A percentile compares a stretch with the other conserved stretches of the same genome.
phyloP scores from a whole-genome alignment of 1,140 invertebrate species.

The Calliphora vicina region DNA sequence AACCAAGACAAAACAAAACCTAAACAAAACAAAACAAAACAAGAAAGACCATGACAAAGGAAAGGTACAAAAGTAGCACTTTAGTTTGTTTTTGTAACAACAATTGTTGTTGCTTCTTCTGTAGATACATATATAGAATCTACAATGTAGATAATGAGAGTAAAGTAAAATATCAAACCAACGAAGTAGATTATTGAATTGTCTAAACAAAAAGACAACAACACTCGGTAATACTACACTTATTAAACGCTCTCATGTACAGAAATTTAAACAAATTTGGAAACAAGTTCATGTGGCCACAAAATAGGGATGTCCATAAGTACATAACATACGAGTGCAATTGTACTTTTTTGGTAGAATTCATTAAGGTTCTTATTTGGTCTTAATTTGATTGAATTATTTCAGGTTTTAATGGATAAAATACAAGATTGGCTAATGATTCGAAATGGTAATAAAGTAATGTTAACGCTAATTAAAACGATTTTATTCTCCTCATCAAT shows the following conservation, averaged over 20 bases:
- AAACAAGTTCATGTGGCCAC: neutral
- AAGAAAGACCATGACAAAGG: neutral
- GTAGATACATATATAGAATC: no score
- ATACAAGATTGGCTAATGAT: no score
- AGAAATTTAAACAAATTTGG: neutral
- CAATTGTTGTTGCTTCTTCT: neutral
- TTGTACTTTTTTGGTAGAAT: neutral
- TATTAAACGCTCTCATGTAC: no score
- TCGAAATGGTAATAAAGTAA: no score
- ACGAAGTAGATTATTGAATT: no score
- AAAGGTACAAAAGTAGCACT: neutral
- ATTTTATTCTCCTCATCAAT: no score
- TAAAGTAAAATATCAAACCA: neutral
- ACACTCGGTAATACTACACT: no score
- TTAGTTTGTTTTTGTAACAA: neutral
- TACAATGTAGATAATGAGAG: neutral
- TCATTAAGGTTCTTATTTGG: no score
- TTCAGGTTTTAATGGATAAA: no score
- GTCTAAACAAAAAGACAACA: neutral
- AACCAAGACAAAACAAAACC: neutral
- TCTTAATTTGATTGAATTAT: no score
- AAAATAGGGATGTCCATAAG: no score
- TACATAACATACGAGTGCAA: neutral
- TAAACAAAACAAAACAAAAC: neutral
- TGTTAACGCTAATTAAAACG: no score